Base-by-base conservation (phyloP, 2,797 vertebrate genomes). In the Peromyscus eremicus region DNA sequence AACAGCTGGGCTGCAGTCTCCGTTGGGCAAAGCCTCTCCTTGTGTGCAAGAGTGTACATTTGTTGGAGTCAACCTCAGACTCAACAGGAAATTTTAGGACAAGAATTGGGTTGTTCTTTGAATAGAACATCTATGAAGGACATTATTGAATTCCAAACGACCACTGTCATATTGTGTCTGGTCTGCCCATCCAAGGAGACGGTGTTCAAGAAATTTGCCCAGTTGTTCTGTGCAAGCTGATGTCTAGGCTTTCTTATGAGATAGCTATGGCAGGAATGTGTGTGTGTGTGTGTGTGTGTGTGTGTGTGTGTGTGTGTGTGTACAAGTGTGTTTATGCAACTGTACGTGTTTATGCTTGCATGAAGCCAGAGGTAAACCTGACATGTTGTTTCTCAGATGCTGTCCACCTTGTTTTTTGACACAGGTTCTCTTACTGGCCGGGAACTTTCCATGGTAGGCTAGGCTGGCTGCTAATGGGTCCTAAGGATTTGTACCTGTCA, bases 1-100 rank as follows among this genome's bases (percentile, higher is more conserved):
- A 92, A 94, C 97, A 98, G 97, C 97, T 98, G 97, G 91, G 76
- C 77, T 52, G 19, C 96, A 98, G 94, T 92, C 79, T 94, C 89
- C 75, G 75, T 49, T 91, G 89, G 81, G 64, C 89, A 81, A 77
- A 89, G 84, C 23, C 55, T 84, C 57, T 89, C 40, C 79, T 94
- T 37, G 55, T 68, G 83, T 84, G 95, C 76, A 46, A 57, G 70
- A 94, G 13, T 19, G 43, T 43, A 75, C 57, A 91, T 91, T 81
- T 68, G 6, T 21, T 25, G 52, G 64, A 92, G 43, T 81, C 43
- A n/a, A 87, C 62, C 94, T 92, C 17, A 55, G 46, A 80, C 46
- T 84, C 37, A 81, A 93, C 66, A 85, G 91, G 68, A 87, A 40
- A 49, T 57, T 84, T 71, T 46, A 49, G 68, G 43, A 71, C 89